Percentiles rank a stretch among this genome's conserved stretches.
These are phyloP conservation scores for Apodemus sylvaticus DNA, from an alignment of 2,113 vertebrate species.

Conservation along the genomic window DNA sequence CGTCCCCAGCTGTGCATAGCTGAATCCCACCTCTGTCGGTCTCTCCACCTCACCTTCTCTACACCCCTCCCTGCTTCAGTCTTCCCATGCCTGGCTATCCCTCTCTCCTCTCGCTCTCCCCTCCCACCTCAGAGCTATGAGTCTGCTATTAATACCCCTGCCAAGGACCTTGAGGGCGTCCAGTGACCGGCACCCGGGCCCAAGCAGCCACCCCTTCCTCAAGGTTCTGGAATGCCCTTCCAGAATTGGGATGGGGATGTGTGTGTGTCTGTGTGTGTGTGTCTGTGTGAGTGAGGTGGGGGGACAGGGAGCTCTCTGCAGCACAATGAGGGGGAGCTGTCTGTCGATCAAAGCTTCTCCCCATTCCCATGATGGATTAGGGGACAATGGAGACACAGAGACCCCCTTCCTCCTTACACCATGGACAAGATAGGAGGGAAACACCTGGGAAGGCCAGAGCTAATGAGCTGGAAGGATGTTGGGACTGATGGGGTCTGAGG, in stretches of 20 bases:
- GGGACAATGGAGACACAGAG: slow-evolving; percentile 8
- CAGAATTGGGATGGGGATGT: slow-evolving; percentile 37
- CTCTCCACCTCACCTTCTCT: slow-evolving; percentile 28
- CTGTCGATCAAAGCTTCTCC: slow-evolving; percentile 58
- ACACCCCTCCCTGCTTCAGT: neutral
- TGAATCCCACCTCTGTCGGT: neutral
- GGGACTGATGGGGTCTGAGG: slow-evolving; percentile 30
- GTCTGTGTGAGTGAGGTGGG: neutral
- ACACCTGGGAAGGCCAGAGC: neutral
- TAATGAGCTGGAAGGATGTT: neutral
- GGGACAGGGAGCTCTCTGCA: slow-evolving; percentile 23
- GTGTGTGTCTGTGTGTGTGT: neutral
- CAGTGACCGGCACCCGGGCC: slow-evolving; percentile 42
- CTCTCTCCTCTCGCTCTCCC: slow-evolving; percentile 39
- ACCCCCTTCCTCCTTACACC: slow-evolving; percentile 39
- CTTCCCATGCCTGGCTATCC: neutral
- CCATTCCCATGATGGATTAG: slow-evolving; percentile 1
- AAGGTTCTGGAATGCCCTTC: slow-evolving; percentile 57
- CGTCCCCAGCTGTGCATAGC: slow-evolving; percentile 42
- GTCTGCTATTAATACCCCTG: slow-evolving; percentile 76
- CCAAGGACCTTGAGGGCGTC: slow-evolving; percentile 79
- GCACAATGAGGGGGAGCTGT: slow-evolving; percentile 29
- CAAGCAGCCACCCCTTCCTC: slow-evolving; percentile 50
- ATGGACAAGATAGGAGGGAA: neutral
- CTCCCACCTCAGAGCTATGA: slow-evolving; percentile 70